Conservation (phyloP, 2,888 invertebrate genomes). For the Scaptodrosophila latifasciaeformis region DNA sequence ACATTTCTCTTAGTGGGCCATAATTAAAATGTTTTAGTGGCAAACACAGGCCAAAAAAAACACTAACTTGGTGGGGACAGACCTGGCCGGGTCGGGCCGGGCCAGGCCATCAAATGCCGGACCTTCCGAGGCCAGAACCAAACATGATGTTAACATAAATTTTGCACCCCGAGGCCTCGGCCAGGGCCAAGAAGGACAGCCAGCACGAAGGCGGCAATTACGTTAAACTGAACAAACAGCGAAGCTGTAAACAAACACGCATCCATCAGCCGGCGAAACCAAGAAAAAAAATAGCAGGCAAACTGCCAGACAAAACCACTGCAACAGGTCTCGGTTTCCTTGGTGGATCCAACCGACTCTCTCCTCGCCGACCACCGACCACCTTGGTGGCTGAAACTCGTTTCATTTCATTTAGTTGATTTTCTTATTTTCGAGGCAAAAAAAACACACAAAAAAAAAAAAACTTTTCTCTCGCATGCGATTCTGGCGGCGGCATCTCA, state of each 20-base stretch:
- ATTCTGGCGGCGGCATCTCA: conserved; percentile 23
- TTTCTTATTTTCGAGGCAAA: no score
- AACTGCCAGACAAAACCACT: conserved; percentile 11
- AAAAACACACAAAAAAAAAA: no score
- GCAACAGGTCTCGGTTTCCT: conserved; percentile 6
- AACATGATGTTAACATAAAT: conserved; percentile 74
- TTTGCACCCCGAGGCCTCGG: conserved; percentile 29
- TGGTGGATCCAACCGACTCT: conserved; percentile 35
- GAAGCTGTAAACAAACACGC: conserved; percentile 69
- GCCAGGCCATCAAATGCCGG: no score
- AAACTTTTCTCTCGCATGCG: conserved; percentile 34
- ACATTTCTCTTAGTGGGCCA: conserved; percentile 59
- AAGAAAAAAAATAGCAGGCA: no score
- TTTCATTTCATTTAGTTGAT: no score
- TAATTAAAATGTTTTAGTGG: conserved; percentile 72
- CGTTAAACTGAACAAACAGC: conserved; percentile 72
- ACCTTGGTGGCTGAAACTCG: no score
- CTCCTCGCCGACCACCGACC: conserved; percentile 29
- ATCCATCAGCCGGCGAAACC: conserved; percentile 61
- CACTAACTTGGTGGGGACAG: conserved; percentile 11
- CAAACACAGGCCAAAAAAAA: conserved; percentile 6
- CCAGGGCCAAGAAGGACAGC: conserved; percentile 11
- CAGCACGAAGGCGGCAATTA: conserved; percentile 58
- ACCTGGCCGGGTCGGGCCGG: no score
- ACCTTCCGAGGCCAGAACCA: conserved; percentile 22